Percentiles rank a stretch among this genome's conserved stretches.
Conservation (phyloP, 1,140 invertebrate genomes). For the Hermetia illucens region DNA sequence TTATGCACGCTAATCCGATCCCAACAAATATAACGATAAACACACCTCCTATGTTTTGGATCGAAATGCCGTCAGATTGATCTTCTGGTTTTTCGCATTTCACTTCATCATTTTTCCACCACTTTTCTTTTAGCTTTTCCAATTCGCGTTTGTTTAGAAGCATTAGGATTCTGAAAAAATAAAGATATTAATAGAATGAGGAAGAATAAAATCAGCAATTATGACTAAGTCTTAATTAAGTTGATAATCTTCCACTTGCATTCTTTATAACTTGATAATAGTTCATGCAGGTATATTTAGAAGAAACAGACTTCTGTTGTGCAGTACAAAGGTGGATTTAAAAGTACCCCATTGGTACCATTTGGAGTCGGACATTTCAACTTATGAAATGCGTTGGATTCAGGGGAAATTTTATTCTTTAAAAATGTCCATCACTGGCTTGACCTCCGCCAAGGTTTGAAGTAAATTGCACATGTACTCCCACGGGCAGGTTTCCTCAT, state of each 20-base stretch:
- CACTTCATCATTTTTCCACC: constrained; percentile 83
- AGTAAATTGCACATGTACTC: no score
- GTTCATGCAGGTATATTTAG: background rate
- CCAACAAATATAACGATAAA: constrained; percentile 94
- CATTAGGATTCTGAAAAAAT: constrained; percentile 68
- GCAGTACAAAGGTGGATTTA: no score
- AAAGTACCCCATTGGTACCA: no score
- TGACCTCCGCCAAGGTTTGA: no score
- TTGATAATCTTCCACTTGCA: background rate
- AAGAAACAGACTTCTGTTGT: no score
- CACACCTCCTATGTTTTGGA: constrained; percentile 93
- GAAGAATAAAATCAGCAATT: constrained; percentile 2
- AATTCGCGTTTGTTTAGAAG: constrained; percentile 82
- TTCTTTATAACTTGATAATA: background rate
- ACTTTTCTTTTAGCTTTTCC: constrained; percentile 86
- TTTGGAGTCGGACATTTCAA: no score
- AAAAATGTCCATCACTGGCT: no score
- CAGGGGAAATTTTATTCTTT: no score
- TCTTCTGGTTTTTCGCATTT: constrained; percentile 79
- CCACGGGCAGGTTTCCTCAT: no score
- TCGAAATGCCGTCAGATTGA: constrained; percentile 91
- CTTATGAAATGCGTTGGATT: no score
- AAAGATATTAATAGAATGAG: constrained; percentile 10
- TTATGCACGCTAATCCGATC: constrained; percentile 79
- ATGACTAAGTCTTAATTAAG: background rate